Evolutionary conservation across 2,797 vertebrate genomes (phyloP), one percentile per base, ranked within the genome.

Genomic region (Neomorphus geoffroyi): DNA sequence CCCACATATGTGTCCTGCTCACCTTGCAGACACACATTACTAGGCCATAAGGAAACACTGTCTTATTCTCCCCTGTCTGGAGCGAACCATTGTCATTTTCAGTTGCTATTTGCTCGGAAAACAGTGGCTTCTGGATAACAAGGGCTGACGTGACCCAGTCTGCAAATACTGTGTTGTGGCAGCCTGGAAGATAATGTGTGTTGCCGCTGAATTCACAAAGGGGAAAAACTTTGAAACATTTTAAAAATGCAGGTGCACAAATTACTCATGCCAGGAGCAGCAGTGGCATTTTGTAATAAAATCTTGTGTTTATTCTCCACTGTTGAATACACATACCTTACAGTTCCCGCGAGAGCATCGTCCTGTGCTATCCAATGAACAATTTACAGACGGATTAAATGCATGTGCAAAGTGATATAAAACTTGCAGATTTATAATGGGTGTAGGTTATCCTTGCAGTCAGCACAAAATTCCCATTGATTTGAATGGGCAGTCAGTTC

Each of bases 231-330:
- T 96, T 97, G 98, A 98, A 98, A 98, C 98, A 98, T 97, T 98
- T 98, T 97, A 91, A 98, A 98, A 98, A 98, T 98, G 98, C 98
- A 98, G 98, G 98, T 98, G 98, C 98, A 98, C 98, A 98, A 98
- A 98, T 98, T 98, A 97, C 98, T 97, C 97, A 97, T 97, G 96
- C 98, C 97, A 98, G 94, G 88, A 98, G 96, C 97, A 74, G 98
- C 97, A 83, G 96, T 98, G 97, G 97, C 97, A 97, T 98, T 98
- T 98, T 97, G 97, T 98, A 98, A 98, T 98, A 98, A 98, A 98
- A 98, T 96, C 96, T 96, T 96, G 95, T 97, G 98, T 98, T 98
- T 98, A 97, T 98, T 97, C 97, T 97, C 97, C 94, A 92, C 97
- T 91, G 96, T 97, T 98, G 98, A 98, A 96, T 96, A 98, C 97